Base-by-base conservation (phyloP, 2,113 vertebrate species). In the Mustela nigripes region DNA sequence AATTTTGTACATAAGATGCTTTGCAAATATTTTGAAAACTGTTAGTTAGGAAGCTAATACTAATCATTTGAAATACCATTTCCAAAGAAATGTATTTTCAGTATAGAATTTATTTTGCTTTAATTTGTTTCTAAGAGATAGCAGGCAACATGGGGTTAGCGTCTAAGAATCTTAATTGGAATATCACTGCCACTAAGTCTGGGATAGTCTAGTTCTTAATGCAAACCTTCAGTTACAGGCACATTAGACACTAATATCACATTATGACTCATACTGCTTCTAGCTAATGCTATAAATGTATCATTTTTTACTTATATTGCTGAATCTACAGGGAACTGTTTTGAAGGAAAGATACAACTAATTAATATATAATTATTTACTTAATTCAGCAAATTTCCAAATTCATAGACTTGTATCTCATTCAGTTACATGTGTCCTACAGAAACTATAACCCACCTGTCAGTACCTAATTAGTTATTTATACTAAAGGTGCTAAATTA, bases 261-360 rank as follows among this genome's bases (percentile, higher is more conserved):
- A 84, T 24, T n/a, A 28, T 58, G 18, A 56, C 22, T 84, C 22
- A 79, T 31, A 45, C 19, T 58, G 67, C 67, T 26, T 81, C 84
- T 65, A 73, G 65, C 45, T 65, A 82, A 45, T 50, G 31, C 22
- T 81, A 53, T 69, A 86, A 94, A 94, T 36, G 31, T 36, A 56
- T 42, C 7, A 48, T 60, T 63, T 94, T 94, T 86, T 78, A 86
- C 31, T 79, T 83, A 4, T 36, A 69, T 48, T 90, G 74, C 14
- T 89, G 31, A 89, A 56, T 78, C 33, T 79, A 62, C 7, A 95
- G 48, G 11, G 21, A 92, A 96, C 18, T 93, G n/a, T 89, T 91
- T 56, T 97, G 42, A 92, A 94, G 53, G 80, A 76, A 97, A 96
- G 63, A 26, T 67, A 22, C 42, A 95, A 95, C 11, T 50, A 92